A percentile compares a stretch with the other conserved stretches of the same genome.
These are phyloP conservation scores for Upupa epops DNA, from an alignment of 2,113 vertebrate genomes.

Conservation along the genomic window DNA sequence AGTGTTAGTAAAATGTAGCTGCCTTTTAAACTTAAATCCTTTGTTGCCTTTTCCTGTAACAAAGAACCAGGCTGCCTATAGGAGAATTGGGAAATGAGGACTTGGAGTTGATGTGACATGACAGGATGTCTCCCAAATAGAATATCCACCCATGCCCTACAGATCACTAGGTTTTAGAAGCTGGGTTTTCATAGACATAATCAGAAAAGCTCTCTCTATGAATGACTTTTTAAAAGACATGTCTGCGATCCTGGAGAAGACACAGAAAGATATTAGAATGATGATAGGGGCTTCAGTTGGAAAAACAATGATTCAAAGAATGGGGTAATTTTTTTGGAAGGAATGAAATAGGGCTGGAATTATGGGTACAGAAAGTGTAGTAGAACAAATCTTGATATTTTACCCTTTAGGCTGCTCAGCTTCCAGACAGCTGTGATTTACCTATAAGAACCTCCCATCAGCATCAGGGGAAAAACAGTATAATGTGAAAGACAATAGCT, in stretches of 20 bases:
- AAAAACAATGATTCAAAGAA: neutral
- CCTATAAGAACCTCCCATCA: neutral
- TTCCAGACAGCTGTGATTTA: neutral
- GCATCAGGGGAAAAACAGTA: neutral
- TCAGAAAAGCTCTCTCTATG: neutral
- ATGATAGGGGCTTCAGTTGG: neutral
- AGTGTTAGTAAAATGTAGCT: neutral
- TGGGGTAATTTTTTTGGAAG: neutral
- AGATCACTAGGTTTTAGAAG: neutral
- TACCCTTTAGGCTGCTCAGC: neutral
- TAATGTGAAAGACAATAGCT: neutral
- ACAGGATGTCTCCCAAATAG: neutral
- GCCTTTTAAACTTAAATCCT: neutral
- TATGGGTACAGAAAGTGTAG: neutral
- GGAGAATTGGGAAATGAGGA: neutral
- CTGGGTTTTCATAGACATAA: neutral
- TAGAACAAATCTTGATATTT: neutral
- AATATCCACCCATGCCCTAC: neutral
- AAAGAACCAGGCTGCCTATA: neutral
- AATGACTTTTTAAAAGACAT: neutral
- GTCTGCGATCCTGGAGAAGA: neutral
- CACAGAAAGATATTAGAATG: neutral
- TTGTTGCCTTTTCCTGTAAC: neutral
- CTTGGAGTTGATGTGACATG: neutral
- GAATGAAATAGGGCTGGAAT: neutral